Conservation (phyloP, 1,140 invertebrate species). For the Triops longicaudatus region DNA sequence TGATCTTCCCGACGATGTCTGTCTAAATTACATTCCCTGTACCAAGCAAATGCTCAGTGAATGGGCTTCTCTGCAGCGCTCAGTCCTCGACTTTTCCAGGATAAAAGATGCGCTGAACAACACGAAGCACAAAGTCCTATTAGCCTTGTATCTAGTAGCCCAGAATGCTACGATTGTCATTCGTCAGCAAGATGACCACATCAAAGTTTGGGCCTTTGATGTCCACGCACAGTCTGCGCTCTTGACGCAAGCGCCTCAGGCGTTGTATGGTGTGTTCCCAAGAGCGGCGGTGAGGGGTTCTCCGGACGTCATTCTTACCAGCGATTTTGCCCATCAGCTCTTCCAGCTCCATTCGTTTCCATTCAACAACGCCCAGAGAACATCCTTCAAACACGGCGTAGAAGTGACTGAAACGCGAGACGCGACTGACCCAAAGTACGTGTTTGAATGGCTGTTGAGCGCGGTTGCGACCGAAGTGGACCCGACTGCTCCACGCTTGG, state of each 20-base stretch:
- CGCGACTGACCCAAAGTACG: background rate
- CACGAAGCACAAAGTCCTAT: background rate
- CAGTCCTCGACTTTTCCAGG: background rate
- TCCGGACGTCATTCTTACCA: background rate
- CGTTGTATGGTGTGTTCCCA: background rate
- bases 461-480: background rate
- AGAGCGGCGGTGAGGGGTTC: background rate
- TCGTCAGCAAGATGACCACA: background rate
- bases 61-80: background rate
- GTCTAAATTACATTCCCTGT: background rate
- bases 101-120: background rate
- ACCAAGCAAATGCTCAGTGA: background rate
- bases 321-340: background rate
- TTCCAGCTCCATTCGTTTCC: background rate
- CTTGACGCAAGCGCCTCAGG: background rate
- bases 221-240: background rate
- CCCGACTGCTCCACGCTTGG: background rate
- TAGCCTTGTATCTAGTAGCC: background rate
- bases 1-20: background rate
- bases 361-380: background rate
- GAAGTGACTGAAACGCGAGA: background rate
- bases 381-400: background rate
- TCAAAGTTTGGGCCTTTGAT: background rate
- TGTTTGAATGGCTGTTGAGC: constrained; percentile 17
- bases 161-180: background rate